Base-by-base conservation (phyloP, 2,888 invertebrate genomes). In the Electrophaes corylata region DNA sequence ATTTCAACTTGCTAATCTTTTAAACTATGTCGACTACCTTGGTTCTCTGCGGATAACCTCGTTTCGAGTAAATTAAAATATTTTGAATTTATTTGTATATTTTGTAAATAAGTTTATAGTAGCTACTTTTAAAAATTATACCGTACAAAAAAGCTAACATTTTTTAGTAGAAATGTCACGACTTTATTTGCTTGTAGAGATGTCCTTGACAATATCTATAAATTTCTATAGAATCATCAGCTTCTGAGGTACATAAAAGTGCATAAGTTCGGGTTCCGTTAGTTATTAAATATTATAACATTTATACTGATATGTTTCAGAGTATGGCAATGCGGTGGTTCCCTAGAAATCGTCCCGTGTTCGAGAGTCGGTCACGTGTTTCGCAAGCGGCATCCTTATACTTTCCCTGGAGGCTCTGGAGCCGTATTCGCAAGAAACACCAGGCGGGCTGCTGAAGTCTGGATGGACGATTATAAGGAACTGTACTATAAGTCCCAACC, bases 401-500 rank as follows among this genome's bases (percentile, higher is more conserved):
- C 98, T 33, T 99, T 99, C 92, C 99, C 99, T 0, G 99, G 95
- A 0, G 99, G 99, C 4, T 98, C 98, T 61, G 99, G 99, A 2
- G 98, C 97, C 66, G 98, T 99, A 18, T 98, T 99, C 86, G 98
- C 98, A 0, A 93, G 96, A 78, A 99, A 99, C 88, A 99, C 99
- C 0, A 93, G 99, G 54, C 92, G 99, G 66, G 99, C 99, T 0
- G 99, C 99, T 0, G 99, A 99, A 88, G 99, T 99, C 10, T 99
- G 99, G 99, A 98, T 99, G 98, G 99, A 99, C 80, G 98, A 98
- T 63, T 99, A 97, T 90, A 99, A 99, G 85, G 95, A 98, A 75
- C 97, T 96, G 79, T 99, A 99, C 86, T 98, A 98, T 80, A 94
- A 96, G 56, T 96, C 98, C 1, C 99, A 99, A 67, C 97, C 97